Conservation (phyloP, 2,888 invertebrate genomes). For the Himalopsyche kuldschensis region DNA sequence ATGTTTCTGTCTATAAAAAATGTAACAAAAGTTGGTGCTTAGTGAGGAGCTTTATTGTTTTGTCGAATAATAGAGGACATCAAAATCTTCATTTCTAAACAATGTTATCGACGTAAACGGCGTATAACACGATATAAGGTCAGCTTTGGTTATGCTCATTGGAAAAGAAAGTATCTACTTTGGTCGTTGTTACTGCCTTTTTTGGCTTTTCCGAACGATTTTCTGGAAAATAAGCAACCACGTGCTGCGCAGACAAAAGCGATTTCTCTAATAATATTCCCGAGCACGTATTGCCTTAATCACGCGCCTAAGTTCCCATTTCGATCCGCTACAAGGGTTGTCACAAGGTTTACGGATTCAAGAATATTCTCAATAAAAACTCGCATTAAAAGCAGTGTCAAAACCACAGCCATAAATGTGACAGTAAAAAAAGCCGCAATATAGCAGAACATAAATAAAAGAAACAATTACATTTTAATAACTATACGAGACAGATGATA, state of each 20-base stretch:
- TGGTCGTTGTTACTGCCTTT: neutral
- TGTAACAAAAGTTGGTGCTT: too few species aligned
- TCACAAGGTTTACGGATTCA: neutral
- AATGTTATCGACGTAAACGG: neutral
- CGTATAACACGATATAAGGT: neutral
- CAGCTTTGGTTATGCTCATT: neutral
- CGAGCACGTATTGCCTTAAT: conserved; percentile 23
- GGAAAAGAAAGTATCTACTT: neutral
- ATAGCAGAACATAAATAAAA: too few species aligned
- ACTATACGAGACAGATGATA: too few species aligned
- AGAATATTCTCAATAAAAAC: too few species aligned
- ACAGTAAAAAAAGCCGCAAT: too few species aligned
- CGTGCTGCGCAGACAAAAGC: conserved; percentile 18
- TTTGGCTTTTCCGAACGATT: neutral
- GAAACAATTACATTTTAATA: too few species aligned
- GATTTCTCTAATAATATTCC: conserved; percentile 5
- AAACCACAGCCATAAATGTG: too few species aligned
- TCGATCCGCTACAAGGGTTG: neutral
- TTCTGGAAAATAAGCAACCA: neutral
- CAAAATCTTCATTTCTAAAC: neutral
- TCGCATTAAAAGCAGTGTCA: too few species aligned
- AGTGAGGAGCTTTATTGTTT: neutral
- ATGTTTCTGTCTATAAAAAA: too few species aligned
- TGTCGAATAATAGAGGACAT: neutral
- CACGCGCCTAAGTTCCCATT: neutral